These are phyloP conservation scores for Glaucidium brasilianum DNA, from an alignment of 2,113 vertebrate genomes.

Conservation along the genomic window DNA sequence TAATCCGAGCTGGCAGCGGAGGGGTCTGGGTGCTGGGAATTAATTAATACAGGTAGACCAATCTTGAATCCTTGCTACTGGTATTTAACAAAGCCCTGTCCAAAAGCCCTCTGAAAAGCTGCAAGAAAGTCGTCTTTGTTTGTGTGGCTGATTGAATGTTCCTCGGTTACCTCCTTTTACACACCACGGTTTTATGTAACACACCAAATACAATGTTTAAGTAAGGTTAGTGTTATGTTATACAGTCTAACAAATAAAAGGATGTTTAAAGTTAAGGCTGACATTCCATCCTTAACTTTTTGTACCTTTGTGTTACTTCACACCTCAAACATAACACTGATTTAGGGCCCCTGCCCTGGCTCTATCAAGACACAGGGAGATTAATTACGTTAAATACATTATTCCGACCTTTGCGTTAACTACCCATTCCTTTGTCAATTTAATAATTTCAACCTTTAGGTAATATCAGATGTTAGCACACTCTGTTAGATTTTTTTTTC, in stretches of 20 bases:
- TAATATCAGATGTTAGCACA: conserved; percentile 16
- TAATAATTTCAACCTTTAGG: conserved; percentile 20
- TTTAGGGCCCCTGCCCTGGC: conserved; percentile 11
- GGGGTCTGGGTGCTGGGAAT: not conserved
- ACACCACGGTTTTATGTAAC: conserved; percentile 37
- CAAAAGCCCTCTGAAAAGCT: conserved; percentile 65
- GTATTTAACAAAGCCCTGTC: conserved; percentile 57
- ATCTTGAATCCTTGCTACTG: conserved; percentile 28
- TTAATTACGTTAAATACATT: not conserved
- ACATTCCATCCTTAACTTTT: conserved; percentile 66
- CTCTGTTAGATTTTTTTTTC: not conserved
- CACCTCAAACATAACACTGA: conserved; percentile 56
- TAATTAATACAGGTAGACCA: conserved; percentile 37
- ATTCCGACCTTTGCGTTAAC: not conserved
- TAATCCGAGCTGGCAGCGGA: not conserved
- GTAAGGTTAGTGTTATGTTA: conserved; percentile 59
- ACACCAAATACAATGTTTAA: conserved; percentile 50
- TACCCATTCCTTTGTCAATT: conserved; percentile 1
- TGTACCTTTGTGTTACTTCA: conserved; percentile 64
- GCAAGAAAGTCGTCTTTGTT: conserved; percentile 73
- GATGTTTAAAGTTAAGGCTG: conserved; percentile 61
- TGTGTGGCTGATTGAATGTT: conserved; percentile 43
- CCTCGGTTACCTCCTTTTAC: conserved; percentile 59
- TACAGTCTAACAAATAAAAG: conserved; percentile 60
- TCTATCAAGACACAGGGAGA: not conserved